These are phyloP conservation scores for Mirounga angustirostris DNA, from an alignment of 2,113 vertebrate genomes.

Conservation along the genomic window DNA sequence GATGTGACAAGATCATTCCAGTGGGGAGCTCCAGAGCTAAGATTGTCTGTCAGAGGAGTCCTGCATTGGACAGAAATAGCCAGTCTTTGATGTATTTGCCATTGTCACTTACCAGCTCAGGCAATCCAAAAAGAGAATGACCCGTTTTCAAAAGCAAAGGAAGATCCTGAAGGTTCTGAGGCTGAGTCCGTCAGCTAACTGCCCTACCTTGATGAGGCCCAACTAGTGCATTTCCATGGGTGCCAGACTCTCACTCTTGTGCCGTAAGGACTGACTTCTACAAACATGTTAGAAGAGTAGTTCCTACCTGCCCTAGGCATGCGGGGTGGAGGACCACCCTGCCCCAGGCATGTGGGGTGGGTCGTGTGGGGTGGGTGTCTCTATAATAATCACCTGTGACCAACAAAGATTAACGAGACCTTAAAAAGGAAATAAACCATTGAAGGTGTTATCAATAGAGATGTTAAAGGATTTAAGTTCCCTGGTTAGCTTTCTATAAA, in stretches of 20 bases:
- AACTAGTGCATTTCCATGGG: fast-evolving
- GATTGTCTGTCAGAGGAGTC: not conserved
- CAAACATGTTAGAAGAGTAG: not conserved
- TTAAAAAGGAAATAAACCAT: too few relatives aligned
- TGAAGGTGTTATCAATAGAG: too few relatives aligned
- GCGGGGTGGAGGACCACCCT: too few relatives aligned
- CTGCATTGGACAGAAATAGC: not conserved
- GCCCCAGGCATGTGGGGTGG: too few relatives aligned
- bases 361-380: too few relatives aligned
- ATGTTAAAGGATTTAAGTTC: too few relatives aligned
- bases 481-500: too few relatives aligned
- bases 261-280: not conserved
- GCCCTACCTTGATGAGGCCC: not conserved
- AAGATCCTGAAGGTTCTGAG: not conserved
- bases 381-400: too few relatives aligned
- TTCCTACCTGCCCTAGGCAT: not conserved
- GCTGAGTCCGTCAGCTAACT: too few relatives aligned
- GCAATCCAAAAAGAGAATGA: not conserved
- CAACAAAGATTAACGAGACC: too few relatives aligned
- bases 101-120: not conserved
- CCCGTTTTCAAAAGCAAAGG: not conserved
- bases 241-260: not conserved
- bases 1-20: not conserved
- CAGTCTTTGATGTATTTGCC: too few relatives aligned
- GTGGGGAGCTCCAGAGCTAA: not conserved